A percentile compares a stretch with the other conserved stretches of the same genome.
Conservation (phyloP, 2,888 invertebrate genomes). For the Nomada hirtipes region DNA sequence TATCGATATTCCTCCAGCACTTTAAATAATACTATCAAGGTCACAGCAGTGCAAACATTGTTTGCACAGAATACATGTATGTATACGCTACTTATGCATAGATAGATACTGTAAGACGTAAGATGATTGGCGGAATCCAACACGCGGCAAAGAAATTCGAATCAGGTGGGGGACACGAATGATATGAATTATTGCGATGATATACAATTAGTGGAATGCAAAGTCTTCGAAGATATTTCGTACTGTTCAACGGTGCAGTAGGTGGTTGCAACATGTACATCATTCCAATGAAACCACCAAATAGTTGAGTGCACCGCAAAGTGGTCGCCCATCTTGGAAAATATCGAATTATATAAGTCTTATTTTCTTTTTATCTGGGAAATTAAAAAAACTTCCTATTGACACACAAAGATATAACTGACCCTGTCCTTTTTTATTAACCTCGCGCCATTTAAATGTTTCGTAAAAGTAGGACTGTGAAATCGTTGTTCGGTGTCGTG, state of each 20-base stretch:
- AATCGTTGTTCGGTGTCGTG: slow-evolving; percentile 30
- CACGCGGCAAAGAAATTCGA: slow-evolving; percentile 26
- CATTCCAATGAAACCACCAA: slow-evolving; percentile 6
- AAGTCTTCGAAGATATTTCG: slow-evolving; percentile 1
- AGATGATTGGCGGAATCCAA: slow-evolving; percentile 22
- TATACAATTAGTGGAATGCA: slow-evolving; percentile 1
- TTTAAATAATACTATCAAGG: not conserved
- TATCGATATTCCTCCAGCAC: no score
- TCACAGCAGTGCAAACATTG: not conserved
- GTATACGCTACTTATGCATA: not conserved
- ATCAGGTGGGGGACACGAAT: not conserved
- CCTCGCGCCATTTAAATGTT: slow-evolving; percentile 57
- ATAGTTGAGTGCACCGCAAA: not conserved
- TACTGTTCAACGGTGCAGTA: not conserved
- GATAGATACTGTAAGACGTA: no score
- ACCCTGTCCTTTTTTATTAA: not conserved
- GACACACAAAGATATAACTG: slow-evolving; percentile 2
- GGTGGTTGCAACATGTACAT: not conserved
- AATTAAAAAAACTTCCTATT: not conserved
- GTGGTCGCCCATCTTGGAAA: slow-evolving; percentile 10
- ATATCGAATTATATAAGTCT: slow-evolving; percentile 20
- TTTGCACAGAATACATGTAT: slow-evolving; percentile 5
- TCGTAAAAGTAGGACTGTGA: slow-evolving; percentile 54
- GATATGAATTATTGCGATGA: slow-evolving; percentile 25
- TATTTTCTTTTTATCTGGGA: not conserved